Conservation (phyloP, 1,140 invertebrate species). For the Scaptomyza montana region DNA sequence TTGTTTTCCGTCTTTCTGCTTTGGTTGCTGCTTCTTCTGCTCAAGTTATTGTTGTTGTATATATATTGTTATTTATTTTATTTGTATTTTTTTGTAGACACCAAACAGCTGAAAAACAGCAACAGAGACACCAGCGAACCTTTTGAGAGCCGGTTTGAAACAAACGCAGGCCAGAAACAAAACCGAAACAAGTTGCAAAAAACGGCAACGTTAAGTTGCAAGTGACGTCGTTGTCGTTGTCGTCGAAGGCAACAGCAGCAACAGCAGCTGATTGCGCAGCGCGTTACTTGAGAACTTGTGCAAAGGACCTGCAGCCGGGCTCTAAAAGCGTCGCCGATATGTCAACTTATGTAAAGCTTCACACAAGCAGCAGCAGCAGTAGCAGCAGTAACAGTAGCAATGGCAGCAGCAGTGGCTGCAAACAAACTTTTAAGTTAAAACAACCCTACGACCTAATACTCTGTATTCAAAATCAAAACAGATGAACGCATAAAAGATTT, state of each 20-base stretch:
- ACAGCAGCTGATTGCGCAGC: constrained; percentile 67
- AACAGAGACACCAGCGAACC: constrained; percentile 63
- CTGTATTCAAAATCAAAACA: not conserved
- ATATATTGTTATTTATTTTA: constrained; percentile 18
- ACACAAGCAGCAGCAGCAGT: constrained; percentile 25
- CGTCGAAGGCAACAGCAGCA: constrained; percentile 15
- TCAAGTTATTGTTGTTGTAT: constrained; percentile 3
- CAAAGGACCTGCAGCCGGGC: constrained; percentile 78
- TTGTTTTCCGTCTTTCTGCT: constrained; percentile 8
- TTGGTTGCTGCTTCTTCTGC: constrained; percentile 14
- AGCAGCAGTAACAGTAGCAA: constrained; percentile 2
- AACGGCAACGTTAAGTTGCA: constrained; percentile 44
- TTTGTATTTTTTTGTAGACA: constrained; percentile 25
- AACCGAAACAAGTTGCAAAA: constrained; percentile 62
- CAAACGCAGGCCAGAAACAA: constrained; percentile 40
- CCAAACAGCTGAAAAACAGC: constrained; percentile 74
- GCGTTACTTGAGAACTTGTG: constrained; percentile 60
- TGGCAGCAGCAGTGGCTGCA: constrained; percentile 21
- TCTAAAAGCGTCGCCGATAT: constrained; percentile 64
- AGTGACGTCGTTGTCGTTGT: constrained; percentile 28
- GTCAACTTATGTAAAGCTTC: constrained; percentile 77
- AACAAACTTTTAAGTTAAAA: not conserved
- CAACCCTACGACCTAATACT: not conserved
- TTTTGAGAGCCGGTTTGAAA: constrained; percentile 72
- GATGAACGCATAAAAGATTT: too few species aligned